Conservation (phyloP, 2,113 vertebrate species). For the Xenus cinereus region DNA sequence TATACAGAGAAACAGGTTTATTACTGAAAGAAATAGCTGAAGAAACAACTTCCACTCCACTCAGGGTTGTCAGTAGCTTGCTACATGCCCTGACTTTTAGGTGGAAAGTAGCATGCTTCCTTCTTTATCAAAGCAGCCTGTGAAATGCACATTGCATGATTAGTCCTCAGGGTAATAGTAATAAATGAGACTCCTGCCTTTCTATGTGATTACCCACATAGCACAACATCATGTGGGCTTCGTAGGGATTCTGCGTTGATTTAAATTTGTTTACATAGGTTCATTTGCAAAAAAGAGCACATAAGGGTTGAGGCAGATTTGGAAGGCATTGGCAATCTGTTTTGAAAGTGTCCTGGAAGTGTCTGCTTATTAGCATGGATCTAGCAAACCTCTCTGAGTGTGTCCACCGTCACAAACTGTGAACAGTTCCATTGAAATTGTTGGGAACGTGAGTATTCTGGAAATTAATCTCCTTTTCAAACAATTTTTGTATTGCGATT, state of each 20-base stretch:
- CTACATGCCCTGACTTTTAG: background rate
- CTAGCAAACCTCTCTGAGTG: background rate
- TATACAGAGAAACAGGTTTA: background rate
- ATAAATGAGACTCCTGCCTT: background rate
- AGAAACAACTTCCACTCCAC: background rate
- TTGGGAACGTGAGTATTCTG: background rate
- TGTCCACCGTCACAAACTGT: background rate
- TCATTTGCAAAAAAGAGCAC: background rate
- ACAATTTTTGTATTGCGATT: background rate
- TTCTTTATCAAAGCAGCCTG: background rate
- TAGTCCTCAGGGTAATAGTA: background rate
- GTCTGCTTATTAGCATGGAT: background rate
- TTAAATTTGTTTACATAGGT: background rate
- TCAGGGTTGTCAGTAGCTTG: background rate
- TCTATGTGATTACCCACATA: background rate
- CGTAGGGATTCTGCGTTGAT: background rate
- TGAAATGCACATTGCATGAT: background rate
- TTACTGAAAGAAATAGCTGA: background rate
- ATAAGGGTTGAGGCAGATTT: background rate
- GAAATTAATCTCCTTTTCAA: background rate
- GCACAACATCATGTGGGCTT: background rate
- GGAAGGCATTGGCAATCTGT: background rate
- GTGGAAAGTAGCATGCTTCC: background rate
- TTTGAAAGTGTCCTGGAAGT: background rate
- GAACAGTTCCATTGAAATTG: background rate